Evolutionary conservation across 30 jellyfish, hydroid and myxozoan genomes (phyloP).

Genomic region (Nemopilema nomurai): DNA sequence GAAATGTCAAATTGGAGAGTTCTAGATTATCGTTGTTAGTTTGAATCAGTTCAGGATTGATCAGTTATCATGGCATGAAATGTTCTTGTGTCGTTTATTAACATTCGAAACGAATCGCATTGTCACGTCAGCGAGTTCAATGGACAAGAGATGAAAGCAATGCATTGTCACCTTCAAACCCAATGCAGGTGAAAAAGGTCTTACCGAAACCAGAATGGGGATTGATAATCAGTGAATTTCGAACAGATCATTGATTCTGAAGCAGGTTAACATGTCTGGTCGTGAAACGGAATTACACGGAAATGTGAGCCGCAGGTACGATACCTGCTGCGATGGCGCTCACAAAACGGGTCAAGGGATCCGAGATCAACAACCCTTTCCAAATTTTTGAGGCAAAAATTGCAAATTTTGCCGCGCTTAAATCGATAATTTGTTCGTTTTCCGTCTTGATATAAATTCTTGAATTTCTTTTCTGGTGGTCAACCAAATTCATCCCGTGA

Average conservation of each 20-base stretch:
- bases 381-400: neutral
- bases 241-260: neutral
- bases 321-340: slow-evolving; percentile 45
- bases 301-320: slow-evolving; percentile 12
- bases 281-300: slow-evolving; percentile 18
- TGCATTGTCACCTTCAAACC: neutral
- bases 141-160: neutral
- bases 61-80: too few relatives aligned
- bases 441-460: too few relatives aligned
- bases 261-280: neutral
- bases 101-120: too few relatives aligned
- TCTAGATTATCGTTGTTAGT: too few relatives aligned
- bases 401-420: neutral
- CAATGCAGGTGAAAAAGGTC: neutral
- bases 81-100: too few relatives aligned
- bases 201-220: neutral
- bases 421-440: too few relatives aligned
- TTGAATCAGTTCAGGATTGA: too few relatives aligned
- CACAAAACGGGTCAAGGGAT: neutral
- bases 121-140: too few relatives aligned
- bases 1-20: too few relatives aligned
- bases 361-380: neutral
- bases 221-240: neutral
- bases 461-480: too few relatives aligned
- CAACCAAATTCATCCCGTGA: too few relatives aligned